phyloP scores from a whole-genome alignment of 2,113 vertebrate genomes.

The Aix galericulata region DNA sequence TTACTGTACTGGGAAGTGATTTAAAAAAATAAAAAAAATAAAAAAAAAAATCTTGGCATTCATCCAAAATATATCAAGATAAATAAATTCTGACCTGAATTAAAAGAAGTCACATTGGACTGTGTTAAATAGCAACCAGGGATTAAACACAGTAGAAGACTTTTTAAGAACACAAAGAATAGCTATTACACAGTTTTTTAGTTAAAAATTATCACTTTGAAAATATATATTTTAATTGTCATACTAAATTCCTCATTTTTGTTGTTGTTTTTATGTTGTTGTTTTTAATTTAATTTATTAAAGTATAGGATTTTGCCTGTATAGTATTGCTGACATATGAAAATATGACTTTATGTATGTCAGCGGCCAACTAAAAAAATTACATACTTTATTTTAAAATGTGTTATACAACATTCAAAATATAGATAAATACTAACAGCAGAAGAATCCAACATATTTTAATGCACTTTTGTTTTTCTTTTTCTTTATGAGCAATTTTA shows the following conservation, averaged over 20 bases:
- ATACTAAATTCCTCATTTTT: neutral
- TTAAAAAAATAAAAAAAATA: neutral
- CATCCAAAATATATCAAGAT: neutral
- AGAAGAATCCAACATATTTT: neutral
- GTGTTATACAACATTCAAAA: neutral
- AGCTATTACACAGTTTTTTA: neutral
- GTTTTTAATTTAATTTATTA: neutral
- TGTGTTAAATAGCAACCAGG: neutral
- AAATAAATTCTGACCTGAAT: neutral
- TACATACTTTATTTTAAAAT: neutral
- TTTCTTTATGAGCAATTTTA: neutral
- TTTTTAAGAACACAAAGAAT: neutral
- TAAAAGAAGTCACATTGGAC: neutral
- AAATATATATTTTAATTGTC: neutral
- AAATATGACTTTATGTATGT: neutral
- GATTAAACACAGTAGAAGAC: neutral
- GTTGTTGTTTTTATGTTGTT: neutral
- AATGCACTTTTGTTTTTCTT: accelerated
- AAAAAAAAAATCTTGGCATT: neutral
- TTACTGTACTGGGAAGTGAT: too few species aligned
- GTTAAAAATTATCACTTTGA: neutral
- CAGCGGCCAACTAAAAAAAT: neutral
- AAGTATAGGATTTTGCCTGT: neutral
- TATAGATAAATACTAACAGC: neutral
- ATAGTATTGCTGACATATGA: neutral